Percentiles rank a stretch among this genome's conserved stretches.
Evolutionary conservation across 2,888 invertebrate genomes (phyloP).

Genomic region (Enoplolaimus lenunculus): DNA sequence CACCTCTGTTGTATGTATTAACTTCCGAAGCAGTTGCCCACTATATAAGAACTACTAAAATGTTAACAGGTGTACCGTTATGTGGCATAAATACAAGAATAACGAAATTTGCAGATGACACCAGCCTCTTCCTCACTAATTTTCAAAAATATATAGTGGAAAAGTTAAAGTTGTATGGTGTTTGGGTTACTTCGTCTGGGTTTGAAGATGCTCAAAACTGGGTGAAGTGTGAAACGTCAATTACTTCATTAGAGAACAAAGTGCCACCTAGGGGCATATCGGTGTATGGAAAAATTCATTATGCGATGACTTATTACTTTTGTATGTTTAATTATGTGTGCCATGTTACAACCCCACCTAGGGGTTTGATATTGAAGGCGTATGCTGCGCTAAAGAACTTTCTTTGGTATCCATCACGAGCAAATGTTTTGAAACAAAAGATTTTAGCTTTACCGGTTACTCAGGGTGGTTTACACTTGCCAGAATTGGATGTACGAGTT

Average conservation of each 20-base stretch:
- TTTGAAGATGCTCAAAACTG: too few relatives aligned
- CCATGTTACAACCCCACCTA: neutral
- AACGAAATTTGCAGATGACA: too few relatives aligned
- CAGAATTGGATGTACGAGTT: neutral
- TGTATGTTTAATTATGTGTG: neutral
- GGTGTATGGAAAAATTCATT: neutral
- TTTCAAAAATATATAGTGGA: neutral
- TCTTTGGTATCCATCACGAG: neutral
- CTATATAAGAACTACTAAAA: too few relatives aligned
- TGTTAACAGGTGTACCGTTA: too few relatives aligned
- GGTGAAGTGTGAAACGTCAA: neutral
- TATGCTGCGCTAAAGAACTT: neutral
- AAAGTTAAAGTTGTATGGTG: neutral
- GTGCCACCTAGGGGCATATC: neutral
- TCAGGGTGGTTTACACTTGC: neutral
- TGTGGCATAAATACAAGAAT: too few relatives aligned
- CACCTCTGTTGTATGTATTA: too few relatives aligned
- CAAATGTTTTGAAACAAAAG: neutral
- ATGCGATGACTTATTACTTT: neutral
- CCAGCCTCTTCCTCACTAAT: neutral
- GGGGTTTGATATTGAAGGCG: neutral
- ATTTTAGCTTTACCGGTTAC: neutral
- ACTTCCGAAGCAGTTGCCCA: too few relatives aligned
- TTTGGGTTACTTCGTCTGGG: neutral
- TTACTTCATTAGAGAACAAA: neutral